Evolutionary conservation across 2,797 vertebrate species (phyloP).

Genomic region (Galaxias olidus): DNA sequence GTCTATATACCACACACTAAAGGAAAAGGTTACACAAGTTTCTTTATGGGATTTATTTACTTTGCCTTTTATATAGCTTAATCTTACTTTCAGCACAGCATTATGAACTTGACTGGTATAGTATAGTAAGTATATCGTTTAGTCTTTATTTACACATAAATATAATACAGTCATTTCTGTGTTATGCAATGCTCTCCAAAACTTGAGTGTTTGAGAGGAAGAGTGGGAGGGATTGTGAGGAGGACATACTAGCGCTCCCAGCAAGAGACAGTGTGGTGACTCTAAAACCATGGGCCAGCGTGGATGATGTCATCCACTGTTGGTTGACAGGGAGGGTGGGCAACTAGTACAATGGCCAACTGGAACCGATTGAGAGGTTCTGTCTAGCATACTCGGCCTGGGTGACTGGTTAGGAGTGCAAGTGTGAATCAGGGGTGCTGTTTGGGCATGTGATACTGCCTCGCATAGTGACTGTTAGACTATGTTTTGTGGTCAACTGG

Average conservation of each 20-base stretch:
- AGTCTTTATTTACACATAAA: too few species aligned
- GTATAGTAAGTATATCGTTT: too few species aligned
- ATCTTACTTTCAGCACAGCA: too few species aligned
- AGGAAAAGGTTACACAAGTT: too few species aligned
- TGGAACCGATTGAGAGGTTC: slow-evolving; percentile 16
- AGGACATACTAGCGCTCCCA: not conserved
- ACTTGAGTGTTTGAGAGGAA: too few species aligned
- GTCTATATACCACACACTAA: too few species aligned
- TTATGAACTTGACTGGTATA: too few species aligned
- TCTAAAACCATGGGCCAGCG: slow-evolving; percentile 40
- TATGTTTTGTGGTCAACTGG: slow-evolving; percentile 8
- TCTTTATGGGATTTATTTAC: too few species aligned
- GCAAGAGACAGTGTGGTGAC: slow-evolving; percentile 52
- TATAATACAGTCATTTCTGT: too few species aligned
- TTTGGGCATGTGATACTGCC: not conserved
- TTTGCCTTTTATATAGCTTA: slow-evolving; percentile 36
- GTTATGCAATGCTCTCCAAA: too few species aligned
- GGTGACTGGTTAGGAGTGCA: slow-evolving; percentile 2
- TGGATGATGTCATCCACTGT: slow-evolving; percentile 49
- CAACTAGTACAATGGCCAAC: not conserved
- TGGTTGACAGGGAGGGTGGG: slow-evolving; percentile 15
- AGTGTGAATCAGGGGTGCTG: slow-evolving; percentile 2
- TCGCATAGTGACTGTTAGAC: not conserved
- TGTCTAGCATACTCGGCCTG: slow-evolving; percentile 5
- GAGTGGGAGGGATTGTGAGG: slow-evolving; percentile 17